Percentiles rank a stretch among this genome's conserved stretches.
Conservation (phyloP, 64 coral and sea anemone species). For the Platygyra sinensis region DNA sequence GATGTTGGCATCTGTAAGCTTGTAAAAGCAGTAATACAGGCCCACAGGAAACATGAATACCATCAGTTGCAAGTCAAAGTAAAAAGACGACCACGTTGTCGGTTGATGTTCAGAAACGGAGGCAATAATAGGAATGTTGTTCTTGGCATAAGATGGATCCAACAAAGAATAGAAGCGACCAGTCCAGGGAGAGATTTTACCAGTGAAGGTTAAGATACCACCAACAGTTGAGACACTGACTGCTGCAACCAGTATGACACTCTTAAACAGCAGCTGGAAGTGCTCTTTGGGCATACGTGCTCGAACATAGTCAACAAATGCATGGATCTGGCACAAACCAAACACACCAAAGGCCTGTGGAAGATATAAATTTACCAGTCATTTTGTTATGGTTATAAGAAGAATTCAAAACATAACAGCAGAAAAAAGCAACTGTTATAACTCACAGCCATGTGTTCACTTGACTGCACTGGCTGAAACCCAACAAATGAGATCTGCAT, state of each 20-base stretch:
- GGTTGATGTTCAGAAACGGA: conserved; percentile 99
- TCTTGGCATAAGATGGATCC: conserved; percentile 99
- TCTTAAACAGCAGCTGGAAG: conserved; percentile 93
- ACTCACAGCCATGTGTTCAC: conserved; percentile 99
- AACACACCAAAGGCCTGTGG: conserved; percentile 97
- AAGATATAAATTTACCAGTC: neutral
- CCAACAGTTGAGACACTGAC: conserved; percentile 63
- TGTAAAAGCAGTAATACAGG: conserved; percentile 91
- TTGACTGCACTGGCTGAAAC: conserved; percentile 98
- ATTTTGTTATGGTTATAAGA: too few species aligned
- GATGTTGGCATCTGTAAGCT: conserved; percentile 97
- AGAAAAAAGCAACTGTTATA: too few species aligned
- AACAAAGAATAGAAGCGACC: conserved; percentile 95
- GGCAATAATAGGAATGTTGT: conserved; percentile 99
- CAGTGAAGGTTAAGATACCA: conserved; percentile 89
- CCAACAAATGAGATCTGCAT: conserved; percentile 99
- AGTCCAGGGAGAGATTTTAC: conserved; percentile 98
- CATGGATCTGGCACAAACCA: conserved; percentile 97
- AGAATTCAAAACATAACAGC: too few species aligned
- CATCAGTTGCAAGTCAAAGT: conserved; percentile 96
- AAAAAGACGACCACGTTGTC: conserved; percentile 98
- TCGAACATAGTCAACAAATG: conserved; percentile 96
- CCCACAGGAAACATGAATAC: conserved; percentile 99
- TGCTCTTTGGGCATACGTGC: conserved; percentile 83
- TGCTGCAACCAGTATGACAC: conserved; percentile 60